Evolutionary conservation across 2,113 vertebrate genomes (phyloP), one percentile per base, ranked within the genome.

Genomic region (Columbina picui): DNA sequence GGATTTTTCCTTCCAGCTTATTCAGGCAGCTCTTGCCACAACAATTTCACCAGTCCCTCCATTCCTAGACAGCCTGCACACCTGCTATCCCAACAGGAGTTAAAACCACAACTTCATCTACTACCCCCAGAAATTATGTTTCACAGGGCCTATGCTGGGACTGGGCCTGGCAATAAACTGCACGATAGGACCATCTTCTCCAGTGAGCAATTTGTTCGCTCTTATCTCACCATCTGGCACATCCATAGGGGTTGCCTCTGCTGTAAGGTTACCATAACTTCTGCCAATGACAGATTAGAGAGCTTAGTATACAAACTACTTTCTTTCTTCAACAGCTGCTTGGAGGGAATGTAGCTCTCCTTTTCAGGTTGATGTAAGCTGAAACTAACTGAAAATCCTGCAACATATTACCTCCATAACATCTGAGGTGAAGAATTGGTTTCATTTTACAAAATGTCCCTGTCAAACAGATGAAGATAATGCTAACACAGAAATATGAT

Each of bases 51-150:
- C n/a, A 41, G 38, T 11, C 9, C 39, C 4, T 56, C 70, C 6
- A 0, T 78, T 63, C n/a, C 17, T 32, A 71, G 25, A 15, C 32
- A 41, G 36, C 32, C 36, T 85, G 70, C 56, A 76, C 53, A 74
- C 50, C 25, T 92, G 71, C 29, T 52, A 57, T 61, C 61, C 41
- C 89, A 65, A 29, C 22, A 87, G 74, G 61, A 93, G 25, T 57
- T 87, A 91, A 92, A 69, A 13, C 15, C 10, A 7, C 8, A 70
- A 14, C 14, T 84, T 76, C 70, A 23, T 59, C 47, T 45, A 50
- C 26, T 74, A 52, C 41, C 41, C 57, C 34, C 41, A 11, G 67
- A 94, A 94, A 89, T 89, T 20, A 12, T 84, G 43, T 89, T 92
- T 73, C 69, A 92, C 70, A 80, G 57, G 55, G 12, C 49, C 32